phyloP scores from a whole-genome alignment of 2,113 vertebrate species.

The Danionella cerebrum region DNA sequence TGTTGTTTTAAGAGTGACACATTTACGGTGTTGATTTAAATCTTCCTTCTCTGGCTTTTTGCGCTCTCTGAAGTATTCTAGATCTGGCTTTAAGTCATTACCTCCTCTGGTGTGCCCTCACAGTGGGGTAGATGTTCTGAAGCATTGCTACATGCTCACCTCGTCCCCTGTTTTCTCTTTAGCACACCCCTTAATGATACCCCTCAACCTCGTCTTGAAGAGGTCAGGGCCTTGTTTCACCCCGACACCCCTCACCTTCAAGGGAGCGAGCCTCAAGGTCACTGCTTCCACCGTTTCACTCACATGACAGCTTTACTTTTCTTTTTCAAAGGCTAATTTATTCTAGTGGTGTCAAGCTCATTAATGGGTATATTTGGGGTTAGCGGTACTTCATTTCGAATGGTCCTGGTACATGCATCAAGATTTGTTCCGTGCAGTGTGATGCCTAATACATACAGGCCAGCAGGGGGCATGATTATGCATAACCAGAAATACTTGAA shows the following conservation, averaged over 20 bases:
- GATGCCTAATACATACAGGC: no score
- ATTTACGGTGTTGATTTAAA: conserved; percentile 6
- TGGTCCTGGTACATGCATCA: no score
- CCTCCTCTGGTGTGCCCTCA: conserved; percentile 7
- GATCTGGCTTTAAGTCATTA: conserved; percentile 20
- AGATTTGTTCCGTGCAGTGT: no score
- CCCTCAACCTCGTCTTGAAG: not conserved
- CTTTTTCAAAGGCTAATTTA: conserved; percentile 8
- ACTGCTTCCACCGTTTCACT: conserved; percentile 18
- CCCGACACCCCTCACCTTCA: conserved; percentile 13
- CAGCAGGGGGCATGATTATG: no score
- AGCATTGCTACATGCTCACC: not conserved
- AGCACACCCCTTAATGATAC: not conserved
- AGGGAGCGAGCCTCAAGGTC: conserved; percentile 18
- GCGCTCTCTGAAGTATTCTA: not conserved
- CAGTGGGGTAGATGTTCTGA: conserved; percentile 20
- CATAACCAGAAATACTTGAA: no score
- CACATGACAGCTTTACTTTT: conserved; percentile 22
- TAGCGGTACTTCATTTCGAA: no score
- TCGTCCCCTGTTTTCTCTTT: conserved; percentile 4
- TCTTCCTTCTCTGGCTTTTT: not conserved
- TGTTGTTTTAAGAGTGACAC: conserved; percentile 6
- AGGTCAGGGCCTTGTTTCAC: conserved; percentile 12
- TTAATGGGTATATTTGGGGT: no score
- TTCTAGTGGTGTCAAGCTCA: no score